Evolutionary conservation across 2,797 vertebrate species (phyloP), one percentile per base, ranked within the genome.

Genomic region (Onychomys arenicola): DNA sequence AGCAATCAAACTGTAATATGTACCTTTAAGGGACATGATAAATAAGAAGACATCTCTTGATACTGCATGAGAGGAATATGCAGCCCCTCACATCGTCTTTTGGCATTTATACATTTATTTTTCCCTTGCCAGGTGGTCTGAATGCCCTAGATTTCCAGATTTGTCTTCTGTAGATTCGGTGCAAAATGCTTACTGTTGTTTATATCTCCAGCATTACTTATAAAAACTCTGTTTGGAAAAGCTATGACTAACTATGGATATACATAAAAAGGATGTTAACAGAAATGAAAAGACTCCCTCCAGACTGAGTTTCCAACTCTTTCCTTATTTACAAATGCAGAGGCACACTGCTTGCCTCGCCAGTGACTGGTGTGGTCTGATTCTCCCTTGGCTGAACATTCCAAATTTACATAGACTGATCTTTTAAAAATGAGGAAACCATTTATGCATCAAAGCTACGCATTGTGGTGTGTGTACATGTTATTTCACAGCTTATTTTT

Each of bases 161-260:
- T 93, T 89, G 69, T 92, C 89, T 96, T 94, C 57, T 90, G 32
- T 40, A 84, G 86, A 94, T 55, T 97, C 55, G 76, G 46, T 93
- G 92, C 75, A 63, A 93, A 93, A 69, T 57, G 40, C 75, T 94
- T 96, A 76, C 76, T 94, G 77, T 69, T 95, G 94, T 96, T 97
- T 96, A 52, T 96, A 97, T 85, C 89, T 94, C 94, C 94, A 97
- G 83, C 14, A 25, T 90, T 92, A 94, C 69, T 97, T 97, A 89
- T 96, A 93, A 97, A 96, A 96, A 87, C 83, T 97, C 95, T 96
- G 34, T 96, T 96, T 96, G 93, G 94, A 91, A 97, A 95, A 92
- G 29, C 92, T 46, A 25, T 96, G 96, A 96, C 94, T 97, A 96
- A 95, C 91, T 96, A 78, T 95, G 93, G 85, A 29, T 89, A 43